Conservation (phyloP, 2,888 invertebrate genomes). For the Drosophila affinis region DNA sequence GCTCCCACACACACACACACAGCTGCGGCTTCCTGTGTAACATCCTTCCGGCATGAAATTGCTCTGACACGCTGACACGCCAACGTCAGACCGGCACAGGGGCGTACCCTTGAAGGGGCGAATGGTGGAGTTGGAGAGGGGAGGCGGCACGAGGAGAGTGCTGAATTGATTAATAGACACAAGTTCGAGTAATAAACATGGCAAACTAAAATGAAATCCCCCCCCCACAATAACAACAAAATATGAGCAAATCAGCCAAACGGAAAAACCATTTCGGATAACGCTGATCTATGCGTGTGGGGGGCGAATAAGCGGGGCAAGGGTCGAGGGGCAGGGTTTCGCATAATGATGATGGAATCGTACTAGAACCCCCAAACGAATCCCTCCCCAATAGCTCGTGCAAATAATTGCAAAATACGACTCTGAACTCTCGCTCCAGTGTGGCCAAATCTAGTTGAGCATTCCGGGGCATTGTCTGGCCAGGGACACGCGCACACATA, state of each 20-base stretch:
- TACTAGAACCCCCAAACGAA: background rate
- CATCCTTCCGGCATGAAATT: slow-evolving; percentile 67
- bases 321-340: no score
- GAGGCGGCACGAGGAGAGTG: background rate
- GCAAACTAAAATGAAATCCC: slow-evolving; percentile 13
- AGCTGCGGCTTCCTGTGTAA: slow-evolving; percentile 62
- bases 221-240: background rate
- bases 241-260: slow-evolving; percentile 19
- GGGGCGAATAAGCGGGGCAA: no score
- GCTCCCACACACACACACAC: slow-evolving; percentile 32
- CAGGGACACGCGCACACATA: no score
- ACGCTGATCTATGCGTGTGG: slow-evolving; percentile 15
- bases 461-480: no score
- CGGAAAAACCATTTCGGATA: slow-evolving; percentile 29
- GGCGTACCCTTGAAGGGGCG: background rate
- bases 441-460: no score
- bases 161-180: slow-evolving; percentile 36
- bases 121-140: no score
- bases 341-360: slow-evolving; percentile 35
- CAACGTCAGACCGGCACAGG: slow-evolving; percentile 5
- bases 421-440: no score
- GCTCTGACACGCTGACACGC: slow-evolving; percentile 40
- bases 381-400: background rate
- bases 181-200: slow-evolving; percentile 34
- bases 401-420: slow-evolving; percentile 30